Percentiles rank a stretch among this genome's conserved stretches.
Conservation (phyloP, 2,113 vertebrate species). For the Carettochelys insculpta region DNA sequence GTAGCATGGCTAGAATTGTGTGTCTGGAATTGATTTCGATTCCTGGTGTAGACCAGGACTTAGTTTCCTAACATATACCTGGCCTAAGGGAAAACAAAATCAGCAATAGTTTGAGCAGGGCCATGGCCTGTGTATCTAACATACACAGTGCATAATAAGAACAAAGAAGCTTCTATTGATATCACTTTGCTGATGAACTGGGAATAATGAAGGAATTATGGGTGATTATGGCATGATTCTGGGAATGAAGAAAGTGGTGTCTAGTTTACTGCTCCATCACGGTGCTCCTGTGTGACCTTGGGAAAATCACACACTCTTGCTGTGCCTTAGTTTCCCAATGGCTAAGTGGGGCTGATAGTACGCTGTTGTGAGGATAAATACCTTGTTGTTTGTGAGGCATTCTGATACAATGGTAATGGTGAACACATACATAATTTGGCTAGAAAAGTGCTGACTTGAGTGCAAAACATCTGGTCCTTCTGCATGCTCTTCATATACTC, state of each 20-base stretch:
- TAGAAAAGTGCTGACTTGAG: neutral
- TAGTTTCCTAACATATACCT: too few relatives aligned
- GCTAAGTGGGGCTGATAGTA: neutral
- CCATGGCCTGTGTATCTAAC: neutral
- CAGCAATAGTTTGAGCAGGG: neutral
- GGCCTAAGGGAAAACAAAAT: too few relatives aligned
- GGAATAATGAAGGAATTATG: neutral
- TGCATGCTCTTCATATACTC: neutral
- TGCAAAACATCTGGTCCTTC: neutral
- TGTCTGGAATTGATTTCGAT: too few relatives aligned
- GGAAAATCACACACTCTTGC: neutral
- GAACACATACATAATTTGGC: neutral
- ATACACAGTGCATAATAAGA: accelerated
- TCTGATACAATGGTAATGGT: neutral
- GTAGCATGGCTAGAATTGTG: too few relatives aligned
- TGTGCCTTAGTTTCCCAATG: neutral
- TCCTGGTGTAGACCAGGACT: too few relatives aligned
- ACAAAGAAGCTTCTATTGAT: neutral
- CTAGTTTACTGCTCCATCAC: neutral
- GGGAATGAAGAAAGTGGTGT: neutral
- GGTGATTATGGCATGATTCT: neutral
- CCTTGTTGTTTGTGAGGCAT: neutral
- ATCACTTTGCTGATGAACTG: neutral
- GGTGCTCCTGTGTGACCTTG: neutral
- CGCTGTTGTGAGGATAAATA: neutral